Conservation (phyloP, 1,140 invertebrate genomes). For the Ruditapes philippinarum region DNA sequence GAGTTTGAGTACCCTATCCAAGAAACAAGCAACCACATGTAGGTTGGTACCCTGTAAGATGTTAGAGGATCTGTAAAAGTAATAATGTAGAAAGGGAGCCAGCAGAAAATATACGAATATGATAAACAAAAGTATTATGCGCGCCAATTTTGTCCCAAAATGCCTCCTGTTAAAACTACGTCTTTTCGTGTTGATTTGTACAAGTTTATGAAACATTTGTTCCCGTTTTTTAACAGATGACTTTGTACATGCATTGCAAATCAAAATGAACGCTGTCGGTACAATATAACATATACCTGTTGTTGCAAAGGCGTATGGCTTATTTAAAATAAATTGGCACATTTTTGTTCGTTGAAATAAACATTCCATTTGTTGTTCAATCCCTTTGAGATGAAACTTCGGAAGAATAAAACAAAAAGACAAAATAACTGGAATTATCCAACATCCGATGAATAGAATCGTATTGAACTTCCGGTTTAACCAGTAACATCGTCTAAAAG, state of each 20-base stretch:
- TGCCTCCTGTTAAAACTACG: slow-evolving; percentile 27
- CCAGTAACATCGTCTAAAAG: slow-evolving; percentile 2
- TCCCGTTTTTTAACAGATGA: slow-evolving; percentile 1
- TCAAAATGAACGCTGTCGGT: slow-evolving; percentile 6
- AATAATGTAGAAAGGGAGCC: slow-evolving; percentile 35
- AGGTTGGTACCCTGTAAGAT: slow-evolving; percentile 50
- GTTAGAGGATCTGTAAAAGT: slow-evolving; percentile 13
- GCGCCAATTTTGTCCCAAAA: slow-evolving; percentile 55
- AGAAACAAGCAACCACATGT: slow-evolving; percentile 36
- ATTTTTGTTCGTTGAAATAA: background rate
- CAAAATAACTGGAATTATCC: background rate
- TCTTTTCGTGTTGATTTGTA: slow-evolving; percentile 43
- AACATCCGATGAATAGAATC: background rate
- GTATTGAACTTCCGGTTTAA: background rate
- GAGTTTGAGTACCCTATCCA: slow-evolving; percentile 38
- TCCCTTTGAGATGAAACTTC: slow-evolving; percentile 9
- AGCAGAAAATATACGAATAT: background rate
- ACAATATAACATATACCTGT: background rate
- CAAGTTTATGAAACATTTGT: slow-evolving; percentile 9
- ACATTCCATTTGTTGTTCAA: background rate
- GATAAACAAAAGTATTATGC: slow-evolving; percentile 18
- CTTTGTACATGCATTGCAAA: slow-evolving; percentile 26
- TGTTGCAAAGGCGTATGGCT: background rate
- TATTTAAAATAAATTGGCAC: slow-evolving; percentile 10
- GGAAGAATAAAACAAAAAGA: slow-evolving; percentile 26